Evolutionary conservation across 2,113 vertebrate genomes (phyloP).

Genomic region (Suncus etruscus): DNA sequence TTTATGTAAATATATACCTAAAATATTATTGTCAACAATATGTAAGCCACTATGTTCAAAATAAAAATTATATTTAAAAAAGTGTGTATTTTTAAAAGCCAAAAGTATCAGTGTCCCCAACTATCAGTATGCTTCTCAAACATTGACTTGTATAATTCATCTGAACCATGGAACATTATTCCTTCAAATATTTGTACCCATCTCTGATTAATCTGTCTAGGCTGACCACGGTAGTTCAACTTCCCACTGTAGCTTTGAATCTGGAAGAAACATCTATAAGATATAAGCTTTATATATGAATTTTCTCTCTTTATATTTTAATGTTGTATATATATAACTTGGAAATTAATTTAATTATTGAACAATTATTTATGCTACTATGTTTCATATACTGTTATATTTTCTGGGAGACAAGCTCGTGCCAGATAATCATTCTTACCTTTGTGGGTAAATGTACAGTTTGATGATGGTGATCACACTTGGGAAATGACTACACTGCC

Average conservation of each 20-base stretch:
- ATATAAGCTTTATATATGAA: slow-evolving; percentile 27
- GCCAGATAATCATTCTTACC: slow-evolving; percentile 1
- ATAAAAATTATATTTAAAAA: too few relatives aligned
- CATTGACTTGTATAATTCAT: neutral
- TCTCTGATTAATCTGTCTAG: neutral
- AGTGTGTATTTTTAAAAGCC: neutral
- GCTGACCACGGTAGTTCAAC: neutral
- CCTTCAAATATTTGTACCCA: neutral
- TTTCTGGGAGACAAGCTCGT: slow-evolving; percentile 5
- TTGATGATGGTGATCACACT: neutral
- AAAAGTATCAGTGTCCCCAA: neutral
- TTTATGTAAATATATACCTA: too few relatives aligned
- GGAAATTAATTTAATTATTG: slow-evolving; percentile 13
- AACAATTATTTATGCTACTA: slow-evolving; percentile 6
- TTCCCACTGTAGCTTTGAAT: neutral
- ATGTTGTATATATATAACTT: slow-evolving; percentile 41
- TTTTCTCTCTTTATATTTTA: neutral
- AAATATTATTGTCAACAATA: too few relatives aligned
- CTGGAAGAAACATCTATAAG: neutral
- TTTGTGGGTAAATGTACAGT: neutral
- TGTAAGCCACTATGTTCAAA: too few relatives aligned
- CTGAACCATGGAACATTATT: neutral
- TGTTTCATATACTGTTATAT: neutral
- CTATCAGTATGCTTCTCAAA: slow-evolving; percentile 3
- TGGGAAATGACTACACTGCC: neutral